Evolutionary conservation across 2,113 vertebrate genomes (phyloP).

Genomic region (Phalacrocorax aristotelis): DNA sequence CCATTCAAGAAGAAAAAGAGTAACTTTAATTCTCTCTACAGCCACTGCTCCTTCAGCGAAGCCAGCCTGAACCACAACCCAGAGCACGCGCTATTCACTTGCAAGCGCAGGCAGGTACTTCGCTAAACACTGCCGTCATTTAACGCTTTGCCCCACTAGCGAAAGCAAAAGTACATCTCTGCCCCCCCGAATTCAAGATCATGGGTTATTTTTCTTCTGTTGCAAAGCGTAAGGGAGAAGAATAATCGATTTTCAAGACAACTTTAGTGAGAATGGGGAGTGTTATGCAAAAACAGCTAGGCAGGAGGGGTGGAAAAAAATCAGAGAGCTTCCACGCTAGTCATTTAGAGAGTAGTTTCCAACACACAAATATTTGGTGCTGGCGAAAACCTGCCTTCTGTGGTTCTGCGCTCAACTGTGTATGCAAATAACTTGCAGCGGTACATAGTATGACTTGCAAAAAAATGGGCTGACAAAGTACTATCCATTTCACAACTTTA

Average conservation of each 20-base stretch:
- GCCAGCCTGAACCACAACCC: neutral
- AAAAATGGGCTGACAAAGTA: neutral
- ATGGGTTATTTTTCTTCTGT: neutral
- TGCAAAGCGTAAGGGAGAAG: neutral
- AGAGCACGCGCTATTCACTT: neutral
- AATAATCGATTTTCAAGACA: neutral
- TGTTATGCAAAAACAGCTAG: neutral
- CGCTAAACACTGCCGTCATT: neutral
- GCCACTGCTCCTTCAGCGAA: neutral
- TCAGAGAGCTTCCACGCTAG: neutral
- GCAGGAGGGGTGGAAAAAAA: neutral
- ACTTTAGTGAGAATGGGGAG: neutral
- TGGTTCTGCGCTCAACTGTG: neutral
- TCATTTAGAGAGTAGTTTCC: constrained; percentile 20
- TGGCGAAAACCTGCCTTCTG: neutral
- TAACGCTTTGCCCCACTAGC: neutral
- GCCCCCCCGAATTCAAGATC: neutral
- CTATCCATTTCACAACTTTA: neutral
- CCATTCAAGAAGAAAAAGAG: neutral
- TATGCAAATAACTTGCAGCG: neutral
- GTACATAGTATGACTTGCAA: neutral
- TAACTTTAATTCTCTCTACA: neutral
- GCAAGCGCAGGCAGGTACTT: neutral
- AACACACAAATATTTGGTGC: neutral
- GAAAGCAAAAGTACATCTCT: neutral